Base-by-base conservation (phyloP, 2,888 invertebrate species). In the Drosophila infuscata region DNA sequence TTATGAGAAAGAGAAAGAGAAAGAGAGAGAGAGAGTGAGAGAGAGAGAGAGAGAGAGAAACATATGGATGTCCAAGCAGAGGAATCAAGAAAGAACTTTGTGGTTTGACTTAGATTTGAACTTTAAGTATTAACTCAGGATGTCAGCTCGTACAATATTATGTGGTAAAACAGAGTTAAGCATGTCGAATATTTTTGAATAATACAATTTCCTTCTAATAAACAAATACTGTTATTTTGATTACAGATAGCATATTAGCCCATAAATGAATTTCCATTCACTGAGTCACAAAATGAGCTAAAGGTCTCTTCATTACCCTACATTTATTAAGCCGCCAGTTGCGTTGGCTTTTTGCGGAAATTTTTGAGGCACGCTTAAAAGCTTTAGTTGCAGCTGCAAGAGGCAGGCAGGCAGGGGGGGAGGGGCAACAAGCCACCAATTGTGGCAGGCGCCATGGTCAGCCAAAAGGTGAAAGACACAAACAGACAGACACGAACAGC, bases 391-490 rank as follows among this genome's bases (percentile, higher is more conserved):
- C 48, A 41, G 15, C 48, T 5, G 17, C 35, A 29, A n/a, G 33
- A 29, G 46, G 32, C 4, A 35, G 32, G 30, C 11, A 48, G 3
- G 9, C 43, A 2, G 15, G 20, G 35, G 11, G 15, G 20, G 35
- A 9, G 15, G 20, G 17, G 17, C 59, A 32, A 2, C 25, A 9
- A 12, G 35, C 52, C 46, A 30, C 52, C 76, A 80, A 75, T 75
- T 82, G 78, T 71, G 70, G 66, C 73, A 66, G 86, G 87, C 89
- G 89, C 84, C 88, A 88, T 86, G 84, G 89, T 83, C 87, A 89
- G 70, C 65, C 57, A 87, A 82, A 87, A 83, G 80, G 84, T 82
- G 87, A 87, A 83, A 89, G 88, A 85, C 76, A 68, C 69, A 33
- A 54, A 70, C 20, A 15, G 20, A 35, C 35, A 35, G 20, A 20